Percentiles rank a stretch among this genome's conserved stretches.
phyloP scores from a whole-genome alignment of 2,888 invertebrate species.

The Sturmia bella region DNA sequence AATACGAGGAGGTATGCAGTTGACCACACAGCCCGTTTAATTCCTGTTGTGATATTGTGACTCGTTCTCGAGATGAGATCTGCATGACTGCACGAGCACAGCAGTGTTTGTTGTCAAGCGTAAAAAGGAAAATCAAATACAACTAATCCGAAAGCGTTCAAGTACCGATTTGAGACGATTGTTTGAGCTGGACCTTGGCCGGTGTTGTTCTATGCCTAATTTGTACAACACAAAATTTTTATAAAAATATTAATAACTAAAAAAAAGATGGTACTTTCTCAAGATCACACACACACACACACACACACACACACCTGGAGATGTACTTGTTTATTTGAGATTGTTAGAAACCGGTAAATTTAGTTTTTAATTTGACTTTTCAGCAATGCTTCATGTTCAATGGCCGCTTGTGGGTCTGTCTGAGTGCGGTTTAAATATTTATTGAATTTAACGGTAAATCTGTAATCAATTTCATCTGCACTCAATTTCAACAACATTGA shows the following conservation, averaged over 20 bases:
- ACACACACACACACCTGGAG: neutral
- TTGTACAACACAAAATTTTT: slow-evolving; percentile 5
- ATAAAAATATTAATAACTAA: neutral
- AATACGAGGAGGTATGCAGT: too few species aligned
- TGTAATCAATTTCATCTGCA: slow-evolving; percentile 44
- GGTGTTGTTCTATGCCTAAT: slow-evolving; percentile 42
- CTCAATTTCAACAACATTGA: too few species aligned
- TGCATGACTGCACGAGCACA: neutral
- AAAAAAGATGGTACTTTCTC: slow-evolving; percentile 12
- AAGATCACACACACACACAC: neutral
- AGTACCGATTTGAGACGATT: slow-evolving; percentile 80
- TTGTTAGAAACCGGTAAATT: slow-evolving; percentile 1
- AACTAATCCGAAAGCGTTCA: slow-evolving; percentile 81
- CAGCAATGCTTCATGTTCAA: slow-evolving; percentile 32
- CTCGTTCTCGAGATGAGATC: slow-evolving; percentile 8
- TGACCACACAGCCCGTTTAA: slow-evolving; percentile 60
- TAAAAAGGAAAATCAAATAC: slow-evolving; percentile 81
- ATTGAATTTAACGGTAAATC: slow-evolving; percentile 45
- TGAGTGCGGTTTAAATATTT: slow-evolving; percentile 42
- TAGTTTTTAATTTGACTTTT: slow-evolving; percentile 12
- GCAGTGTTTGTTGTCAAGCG: slow-evolving; percentile 73
- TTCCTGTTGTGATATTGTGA: slow-evolving; percentile 21
- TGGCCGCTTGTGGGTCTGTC: neutral
- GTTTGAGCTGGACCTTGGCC: slow-evolving; percentile 75
- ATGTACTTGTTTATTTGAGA: neutral